A percentile compares a stretch with the other conserved stretches of the same genome.
phyloP scores from a whole-genome alignment of 2,797 vertebrate genomes.

The Hapalemur alaotrensis region DNA sequence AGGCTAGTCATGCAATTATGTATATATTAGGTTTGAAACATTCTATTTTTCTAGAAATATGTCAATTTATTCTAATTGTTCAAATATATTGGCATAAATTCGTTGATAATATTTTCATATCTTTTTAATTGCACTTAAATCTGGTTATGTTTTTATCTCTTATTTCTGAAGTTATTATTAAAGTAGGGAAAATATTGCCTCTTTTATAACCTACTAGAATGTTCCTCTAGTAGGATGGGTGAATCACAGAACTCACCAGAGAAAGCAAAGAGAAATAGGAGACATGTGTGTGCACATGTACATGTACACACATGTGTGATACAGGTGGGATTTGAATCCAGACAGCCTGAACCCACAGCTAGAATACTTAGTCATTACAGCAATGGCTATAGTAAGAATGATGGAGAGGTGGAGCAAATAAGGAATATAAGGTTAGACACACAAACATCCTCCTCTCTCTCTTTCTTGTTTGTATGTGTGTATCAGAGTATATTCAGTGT shows the following conservation, averaged over 20 bases:
- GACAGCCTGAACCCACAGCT: neutral
- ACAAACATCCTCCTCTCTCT: too few relatives aligned
- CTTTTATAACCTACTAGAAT: neutral
- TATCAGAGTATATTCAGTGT: neutral
- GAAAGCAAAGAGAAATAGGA: neutral
- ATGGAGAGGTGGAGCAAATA: neutral
- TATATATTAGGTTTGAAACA: neutral
- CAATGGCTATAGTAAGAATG: neutral
- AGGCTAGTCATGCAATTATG: neutral
- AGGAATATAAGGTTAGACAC: neutral
- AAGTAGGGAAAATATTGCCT: neutral
- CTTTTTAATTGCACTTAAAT: neutral
- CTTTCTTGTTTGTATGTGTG: neutral
- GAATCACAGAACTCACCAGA: neutral
- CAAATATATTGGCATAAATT: constrained; percentile 4
- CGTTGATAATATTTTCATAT: neutral
- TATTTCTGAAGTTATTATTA: constrained; percentile 4
- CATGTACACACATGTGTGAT: neutral
- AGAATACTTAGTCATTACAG: neutral
- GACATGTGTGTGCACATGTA: neutral
- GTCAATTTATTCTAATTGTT: neutral
- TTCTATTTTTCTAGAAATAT: neutral
- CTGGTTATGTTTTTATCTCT: neutral
- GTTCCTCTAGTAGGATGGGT: neutral
- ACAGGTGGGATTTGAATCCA: neutral